Evolutionary conservation across 2,797 vertebrate genomes (phyloP).

Genomic region (Neopelma chrysocephalum): DNA sequence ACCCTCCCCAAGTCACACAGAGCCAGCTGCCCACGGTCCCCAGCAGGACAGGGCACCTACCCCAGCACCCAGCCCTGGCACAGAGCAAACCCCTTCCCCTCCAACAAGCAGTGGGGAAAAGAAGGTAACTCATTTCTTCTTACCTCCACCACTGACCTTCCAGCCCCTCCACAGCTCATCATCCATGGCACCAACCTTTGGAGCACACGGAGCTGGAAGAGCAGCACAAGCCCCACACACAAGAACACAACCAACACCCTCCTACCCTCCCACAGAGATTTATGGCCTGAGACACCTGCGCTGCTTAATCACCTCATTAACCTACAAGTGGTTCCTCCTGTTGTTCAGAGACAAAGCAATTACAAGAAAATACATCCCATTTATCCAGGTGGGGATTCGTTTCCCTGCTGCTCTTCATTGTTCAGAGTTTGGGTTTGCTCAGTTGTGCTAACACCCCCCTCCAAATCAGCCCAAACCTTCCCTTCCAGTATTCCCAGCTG

Average conservation of each 20-base stretch:
- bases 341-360: background rate
- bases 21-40: background rate
- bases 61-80: background rate
- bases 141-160: fast-evolving
- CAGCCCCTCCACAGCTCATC: background rate
- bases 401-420: fast-evolving
- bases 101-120: background rate
- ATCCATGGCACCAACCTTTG: background rate
- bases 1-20: background rate
- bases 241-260: fast-evolving
- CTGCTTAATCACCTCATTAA: background rate
- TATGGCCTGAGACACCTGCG: background rate
- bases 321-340: background rate
- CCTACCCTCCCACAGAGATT: background rate
- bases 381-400: background rate
- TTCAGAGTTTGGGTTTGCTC: background rate
- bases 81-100: background rate
- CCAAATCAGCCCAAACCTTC: background rate
- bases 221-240: fast-evolving
- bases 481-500: background rate
- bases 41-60: background rate
- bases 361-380: background rate
- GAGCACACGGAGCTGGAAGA: fast-evolving
- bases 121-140: background rate
- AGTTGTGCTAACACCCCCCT: background rate